Base-by-base conservation (phyloP, 2,113 vertebrate genomes). In the Tympanuchus pallidicinctus region DNA sequence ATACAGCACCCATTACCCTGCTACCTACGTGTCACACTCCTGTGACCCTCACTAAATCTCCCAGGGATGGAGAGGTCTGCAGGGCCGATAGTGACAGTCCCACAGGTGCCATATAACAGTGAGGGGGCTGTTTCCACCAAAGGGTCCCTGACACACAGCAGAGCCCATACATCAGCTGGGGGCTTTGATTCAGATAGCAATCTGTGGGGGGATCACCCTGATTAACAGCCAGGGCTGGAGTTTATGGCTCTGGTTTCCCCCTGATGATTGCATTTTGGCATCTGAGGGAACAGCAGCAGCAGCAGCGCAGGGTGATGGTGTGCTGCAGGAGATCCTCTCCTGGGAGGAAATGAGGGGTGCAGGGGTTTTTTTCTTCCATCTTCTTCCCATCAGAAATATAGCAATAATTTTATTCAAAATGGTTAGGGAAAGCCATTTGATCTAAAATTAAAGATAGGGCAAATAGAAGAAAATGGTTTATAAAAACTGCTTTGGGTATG, bases 131-230 rank as follows among this genome's bases (percentile, higher is more conserved):
- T 88, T 85, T 4, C 14, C 88, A 95, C 88, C 93, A 52, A 93
- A 95, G 94, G 83, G 28, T 73, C 90, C 84, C 74, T 48, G 92
- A 60, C 57, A 10, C 73, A 24, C 52, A 78, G 15, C 45, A 72
- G 30, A 47, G 57, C 71, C 65, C 82, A 85, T 34, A 93, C 81
- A 74, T 96, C 92, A 95, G 92, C 24, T 4, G 74, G 40, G 75
- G 5, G 64, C 97, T 98, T 97, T 97, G 96, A 96, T 97, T 96
- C 88, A 2, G 96, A 97, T 96, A 95, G 83, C 1, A 47, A 94
- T 97, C 74, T 82, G 67, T 85, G 2, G 47, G 16, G 40, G 30
- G 21, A 20, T 56, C 3, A 47, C 52, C 86, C 75, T 92, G 30
- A 8, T 52, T 8, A 43, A 47, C n/a, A 56, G 40, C 2, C 16